phyloP scores from a whole-genome alignment of 92 coral and sea anemone genomes.

The Umimayanthus chanpuru region DNA sequence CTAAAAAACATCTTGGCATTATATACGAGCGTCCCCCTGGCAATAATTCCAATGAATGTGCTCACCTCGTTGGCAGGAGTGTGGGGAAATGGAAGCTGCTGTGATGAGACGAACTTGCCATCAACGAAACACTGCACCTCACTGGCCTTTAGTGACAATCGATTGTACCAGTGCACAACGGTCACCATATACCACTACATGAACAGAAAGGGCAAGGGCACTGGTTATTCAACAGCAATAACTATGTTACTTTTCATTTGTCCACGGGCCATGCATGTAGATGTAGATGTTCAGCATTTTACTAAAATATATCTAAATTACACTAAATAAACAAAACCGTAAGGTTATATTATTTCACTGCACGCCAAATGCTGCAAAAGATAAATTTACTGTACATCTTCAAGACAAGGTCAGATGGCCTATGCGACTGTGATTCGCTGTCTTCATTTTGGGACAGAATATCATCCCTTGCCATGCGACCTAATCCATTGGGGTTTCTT shows the following conservation, averaged over 20 bases:
- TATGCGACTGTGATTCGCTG: no score
- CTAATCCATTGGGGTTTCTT: no score
- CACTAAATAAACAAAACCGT: no score
- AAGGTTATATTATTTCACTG: no score
- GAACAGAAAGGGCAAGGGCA: conserved; percentile 8
- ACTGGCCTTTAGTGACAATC: conserved; percentile 81
- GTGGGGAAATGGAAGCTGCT: conserved; percentile 84
- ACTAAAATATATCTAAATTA: no score
- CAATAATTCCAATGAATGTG: neutral
- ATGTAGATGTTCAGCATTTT: neutral
- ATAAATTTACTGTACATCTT: no score
- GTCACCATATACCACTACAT: conserved; percentile 98
- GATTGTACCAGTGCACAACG: conserved; percentile 90
- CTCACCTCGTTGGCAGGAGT: conserved; percentile 77
- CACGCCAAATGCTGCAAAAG: no score
- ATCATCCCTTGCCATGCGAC: no score
- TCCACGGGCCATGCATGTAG: neutral
- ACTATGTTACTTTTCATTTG: neutral
- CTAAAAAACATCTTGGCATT: no score
- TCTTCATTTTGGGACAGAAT: no score
- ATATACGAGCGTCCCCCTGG: neutral
- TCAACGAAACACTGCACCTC: conserved; percentile 98
- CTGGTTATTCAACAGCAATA: neutral
- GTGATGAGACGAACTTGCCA: conserved; percentile 92
- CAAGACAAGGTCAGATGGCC: no score